Evolutionary conservation across 2,888 invertebrate genomes (phyloP), one percentile per base, ranked within the genome.

Genomic region (Drosophila paranaensis): DNA sequence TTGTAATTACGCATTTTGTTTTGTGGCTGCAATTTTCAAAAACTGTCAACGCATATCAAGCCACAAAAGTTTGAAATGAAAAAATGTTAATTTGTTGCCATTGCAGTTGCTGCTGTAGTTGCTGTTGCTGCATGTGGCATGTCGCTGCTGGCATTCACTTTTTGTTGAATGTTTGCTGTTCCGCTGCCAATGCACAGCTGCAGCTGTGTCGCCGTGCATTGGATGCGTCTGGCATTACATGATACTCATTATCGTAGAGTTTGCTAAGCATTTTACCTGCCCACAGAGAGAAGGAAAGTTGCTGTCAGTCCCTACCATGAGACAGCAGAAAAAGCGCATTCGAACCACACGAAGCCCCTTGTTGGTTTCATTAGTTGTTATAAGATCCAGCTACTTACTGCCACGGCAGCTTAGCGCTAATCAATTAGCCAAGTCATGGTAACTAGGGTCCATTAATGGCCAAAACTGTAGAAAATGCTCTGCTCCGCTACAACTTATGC

Each of bases 21-120:
- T 73, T 74, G 45, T 66, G 68, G 51, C 71, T 76, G 74, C 78
- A 84, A 73, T 82, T 84, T 84, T 81, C 66, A 53, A 72, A 84
- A 87, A 84, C 74, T 84, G 88, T 88, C 84, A 87, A 76, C 88
- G 76, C 78, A 84, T 70, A 68, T 83, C 77, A 57, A 71, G 48
- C 66, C 40, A 53, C 50, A 54, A 82, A 55, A 73, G 72, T 74
- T 73, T 56, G 39, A 48, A 39, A 35, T 33, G 27, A 60, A 74
- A 81, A 84, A 82, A 84, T 85, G 78, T 84, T 84, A 80, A 84
- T 82, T 82, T 82, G 71, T 71, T 37, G 64, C 40, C 45, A 45
- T 45, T 45, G 67, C 50, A 33, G 13, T 61, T 45, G 76, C 48
- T 65, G 53, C 40, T 50, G 78, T n/a, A n/a, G 57, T 35, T 71